phyloP scores from a whole-genome alignment of 1,140 invertebrate genomes.

The Lordiphosa clarofinis region DNA sequence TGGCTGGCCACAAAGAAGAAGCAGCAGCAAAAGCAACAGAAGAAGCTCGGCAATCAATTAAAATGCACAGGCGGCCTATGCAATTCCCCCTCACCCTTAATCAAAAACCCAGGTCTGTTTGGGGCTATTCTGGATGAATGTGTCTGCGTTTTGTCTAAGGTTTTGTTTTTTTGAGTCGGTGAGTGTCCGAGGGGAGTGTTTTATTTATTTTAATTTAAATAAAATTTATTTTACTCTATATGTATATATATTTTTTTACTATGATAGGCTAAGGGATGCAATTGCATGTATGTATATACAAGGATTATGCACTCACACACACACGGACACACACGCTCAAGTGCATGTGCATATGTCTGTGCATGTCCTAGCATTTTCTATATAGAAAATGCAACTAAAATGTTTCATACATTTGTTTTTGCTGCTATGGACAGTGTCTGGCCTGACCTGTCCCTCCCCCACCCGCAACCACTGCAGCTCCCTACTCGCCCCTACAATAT shows the following conservation, averaged over 20 bases:
- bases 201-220: slow-evolving; percentile 78
- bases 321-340: slow-evolving; percentile 3
- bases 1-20: slow-evolving; percentile 8
- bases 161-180: slow-evolving; percentile 48
- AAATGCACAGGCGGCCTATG: slow-evolving; percentile 56
- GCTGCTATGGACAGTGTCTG: slow-evolving; percentile 58
- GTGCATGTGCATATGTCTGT: slow-evolving; percentile 1
- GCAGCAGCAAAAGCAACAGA: slow-evolving; percentile 15
- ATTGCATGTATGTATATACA: slow-evolving; percentile 36
- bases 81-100: slow-evolving; percentile 16
- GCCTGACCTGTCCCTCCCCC: slow-evolving; percentile 16
- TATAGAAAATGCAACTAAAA: slow-evolving; percentile 77
- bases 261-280: slow-evolving; percentile 45
- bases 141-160: slow-evolving; percentile 61
- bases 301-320: slow-evolving; percentile 43
- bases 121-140: slow-evolving; percentile 19
- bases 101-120: slow-evolving; percentile 11
- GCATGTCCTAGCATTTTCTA: slow-evolving; percentile 33
- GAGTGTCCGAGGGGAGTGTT: slow-evolving; percentile 24
- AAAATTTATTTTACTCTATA: slow-evolving; percentile 67
- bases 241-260: slow-evolving; percentile 31
- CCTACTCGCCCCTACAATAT: neutral
- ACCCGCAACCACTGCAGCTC: neutral
- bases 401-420: slow-evolving; percentile 70
- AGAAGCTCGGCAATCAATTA: slow-evolving; percentile 63